Evolutionary conservation across 2,888 invertebrate genomes (phyloP).

Genomic region (Linyphia triangularis): DNA sequence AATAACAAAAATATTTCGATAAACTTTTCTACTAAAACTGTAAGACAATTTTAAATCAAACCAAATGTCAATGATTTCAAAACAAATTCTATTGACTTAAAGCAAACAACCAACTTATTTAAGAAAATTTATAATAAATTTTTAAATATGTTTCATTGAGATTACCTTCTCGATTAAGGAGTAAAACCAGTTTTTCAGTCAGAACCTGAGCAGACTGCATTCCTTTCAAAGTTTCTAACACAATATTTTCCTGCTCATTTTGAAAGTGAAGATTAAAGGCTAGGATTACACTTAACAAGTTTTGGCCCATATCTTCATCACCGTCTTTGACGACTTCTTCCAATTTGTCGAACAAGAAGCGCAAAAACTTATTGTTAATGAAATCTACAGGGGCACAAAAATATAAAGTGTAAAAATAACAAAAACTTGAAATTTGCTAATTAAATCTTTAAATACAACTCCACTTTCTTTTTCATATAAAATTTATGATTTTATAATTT

Average conservation of each 20-base stretch:
- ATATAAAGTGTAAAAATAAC: no score
- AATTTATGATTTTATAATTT: no score
- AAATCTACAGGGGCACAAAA: conserved; percentile 87
- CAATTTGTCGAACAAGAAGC: conserved; percentile 89
- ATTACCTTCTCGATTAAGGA: conserved; percentile 91
- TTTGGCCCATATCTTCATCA: conserved; percentile 90
- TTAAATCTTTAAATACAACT: no score
- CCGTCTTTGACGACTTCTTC: conserved; percentile 90
- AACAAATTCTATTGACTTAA: no score
- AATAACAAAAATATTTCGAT: no score
- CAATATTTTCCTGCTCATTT: conserved; percentile 78
- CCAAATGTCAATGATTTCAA: no score
- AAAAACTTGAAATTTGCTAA: no score
- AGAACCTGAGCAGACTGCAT: conserved; percentile 88
- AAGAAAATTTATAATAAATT: no score
- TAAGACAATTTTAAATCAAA: no score
- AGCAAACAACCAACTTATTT: background rate
- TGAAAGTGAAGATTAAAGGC: conserved; percentile 93
- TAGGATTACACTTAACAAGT: conserved; percentile 89
- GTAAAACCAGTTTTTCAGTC: conserved; percentile 91
- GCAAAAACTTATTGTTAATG: conserved; percentile 89
- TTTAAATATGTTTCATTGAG: background rate
- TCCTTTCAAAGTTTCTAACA: conserved; percentile 79
- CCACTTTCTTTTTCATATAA: no score
- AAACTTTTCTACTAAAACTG: no score